A percentile compares a stretch with the other conserved stretches of the same genome.
Conservation (phyloP, 2,888 invertebrate species). For the Tetrapedia diversipes region DNA sequence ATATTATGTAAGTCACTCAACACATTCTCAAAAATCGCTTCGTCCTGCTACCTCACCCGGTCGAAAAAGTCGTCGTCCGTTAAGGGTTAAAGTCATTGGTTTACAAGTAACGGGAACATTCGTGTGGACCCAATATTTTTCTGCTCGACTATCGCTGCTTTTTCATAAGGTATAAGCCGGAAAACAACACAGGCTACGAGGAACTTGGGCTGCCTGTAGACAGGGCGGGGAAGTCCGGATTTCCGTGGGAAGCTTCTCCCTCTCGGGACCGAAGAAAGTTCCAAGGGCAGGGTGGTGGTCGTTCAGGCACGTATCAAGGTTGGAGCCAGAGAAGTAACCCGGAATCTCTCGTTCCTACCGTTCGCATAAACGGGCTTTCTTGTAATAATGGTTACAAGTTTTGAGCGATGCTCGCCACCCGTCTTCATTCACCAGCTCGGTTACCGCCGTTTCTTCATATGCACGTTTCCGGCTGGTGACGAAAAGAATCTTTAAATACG, state of each 20-base stretch:
- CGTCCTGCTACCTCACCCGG: no score
- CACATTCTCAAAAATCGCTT: no score
- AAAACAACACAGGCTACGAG: slow-evolving; percentile 16
- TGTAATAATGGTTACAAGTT: slow-evolving; percentile 74
- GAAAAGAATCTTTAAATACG: slow-evolving; percentile 45
- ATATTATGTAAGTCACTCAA: no score
- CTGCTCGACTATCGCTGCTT: not conserved
- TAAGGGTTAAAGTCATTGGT: no score
- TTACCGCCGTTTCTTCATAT: slow-evolving; percentile 26
- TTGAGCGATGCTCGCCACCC: slow-evolving; percentile 72
- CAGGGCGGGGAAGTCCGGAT: slow-evolving; percentile 56
- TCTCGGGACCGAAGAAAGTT: slow-evolving; percentile 54
- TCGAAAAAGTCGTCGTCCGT: no score
- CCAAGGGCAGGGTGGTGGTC: slow-evolving; percentile 35
- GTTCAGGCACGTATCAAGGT: slow-evolving; percentile 53
- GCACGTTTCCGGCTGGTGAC: slow-evolving; percentile 37
- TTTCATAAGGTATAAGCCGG: slow-evolving; percentile 18
- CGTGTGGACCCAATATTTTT: no score
- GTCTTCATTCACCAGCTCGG: slow-evolving; percentile 43
- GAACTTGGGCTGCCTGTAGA: slow-evolving; percentile 29
- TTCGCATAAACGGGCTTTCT: slow-evolving; percentile 56
- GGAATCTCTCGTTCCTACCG: slow-evolving; percentile 43
- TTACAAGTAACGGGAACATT: no score
- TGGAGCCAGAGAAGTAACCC: slow-evolving; percentile 44
- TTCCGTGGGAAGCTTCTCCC: slow-evolving; percentile 65